phyloP scores from a whole-genome alignment of 2,888 invertebrate species.

The Lacanobia wlatinum region DNA sequence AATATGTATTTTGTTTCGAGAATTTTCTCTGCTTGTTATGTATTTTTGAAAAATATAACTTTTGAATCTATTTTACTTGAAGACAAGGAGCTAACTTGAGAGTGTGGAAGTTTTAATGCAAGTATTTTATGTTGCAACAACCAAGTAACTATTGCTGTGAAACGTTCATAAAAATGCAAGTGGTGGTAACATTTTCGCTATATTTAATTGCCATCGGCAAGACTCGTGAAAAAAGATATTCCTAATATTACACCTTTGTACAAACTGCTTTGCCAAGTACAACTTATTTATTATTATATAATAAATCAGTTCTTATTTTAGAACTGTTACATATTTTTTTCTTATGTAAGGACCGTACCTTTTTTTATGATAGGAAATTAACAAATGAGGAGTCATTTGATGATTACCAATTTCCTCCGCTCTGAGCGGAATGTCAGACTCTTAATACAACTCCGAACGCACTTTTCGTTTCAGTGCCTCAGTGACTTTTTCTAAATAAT shows the following conservation, averaged over 20 bases:
- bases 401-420: too few relatives aligned
- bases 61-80: slow-evolving; percentile 7
- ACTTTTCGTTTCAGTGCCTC: too few relatives aligned
- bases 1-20: slow-evolving; percentile 39
- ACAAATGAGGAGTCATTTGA: too few relatives aligned
- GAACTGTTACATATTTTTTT: neutral
- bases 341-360: neutral
- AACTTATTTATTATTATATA: neutral
- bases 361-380: too few relatives aligned
- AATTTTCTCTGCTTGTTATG: neutral
- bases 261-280: neutral
- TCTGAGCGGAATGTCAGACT: too few relatives aligned
- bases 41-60: slow-evolving; percentile 7
- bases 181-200: neutral
- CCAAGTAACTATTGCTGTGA: neutral
- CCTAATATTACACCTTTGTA: neutral
- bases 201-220: neutral
- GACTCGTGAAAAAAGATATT: neutral
- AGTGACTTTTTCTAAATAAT: too few relatives aligned
- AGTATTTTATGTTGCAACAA: neutral
- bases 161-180: neutral
- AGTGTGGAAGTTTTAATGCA: slow-evolving; percentile 1
- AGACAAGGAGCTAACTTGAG: slow-evolving; percentile 7
- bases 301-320: neutral
- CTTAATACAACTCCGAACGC: too few relatives aligned